Conservation (phyloP, 1,140 invertebrate genomes). For the Chrysomallon squamiferum region DNA sequence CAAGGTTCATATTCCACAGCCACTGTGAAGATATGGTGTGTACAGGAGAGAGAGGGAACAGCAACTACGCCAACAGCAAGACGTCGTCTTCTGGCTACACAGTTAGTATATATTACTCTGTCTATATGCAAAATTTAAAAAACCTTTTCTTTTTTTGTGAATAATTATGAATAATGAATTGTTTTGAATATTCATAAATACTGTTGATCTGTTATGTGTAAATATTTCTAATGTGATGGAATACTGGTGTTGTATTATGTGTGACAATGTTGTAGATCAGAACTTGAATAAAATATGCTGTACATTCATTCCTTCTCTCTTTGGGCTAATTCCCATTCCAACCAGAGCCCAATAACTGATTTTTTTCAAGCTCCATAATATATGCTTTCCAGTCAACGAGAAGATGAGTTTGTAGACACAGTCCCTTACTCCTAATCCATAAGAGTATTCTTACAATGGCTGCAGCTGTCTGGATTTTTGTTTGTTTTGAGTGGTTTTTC, state of each 20-base stretch:
- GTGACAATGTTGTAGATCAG: background rate
- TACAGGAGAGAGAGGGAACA: constrained; percentile 3
- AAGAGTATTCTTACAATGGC: too few relatives aligned
- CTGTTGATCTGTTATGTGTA: background rate
- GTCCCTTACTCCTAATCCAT: too few relatives aligned
- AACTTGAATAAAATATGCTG: background rate
- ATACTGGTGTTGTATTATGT: background rate
- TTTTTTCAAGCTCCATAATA: too few relatives aligned
- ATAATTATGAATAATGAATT: background rate
- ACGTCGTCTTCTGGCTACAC: constrained; percentile 3
- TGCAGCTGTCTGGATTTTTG: too few relatives aligned
- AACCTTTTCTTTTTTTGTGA: background rate
- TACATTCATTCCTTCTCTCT: too few relatives aligned
- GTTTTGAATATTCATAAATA: background rate
- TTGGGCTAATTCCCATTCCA: too few relatives aligned
- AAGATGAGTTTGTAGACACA: too few relatives aligned
- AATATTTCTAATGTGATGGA: background rate
- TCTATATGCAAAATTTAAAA: background rate
- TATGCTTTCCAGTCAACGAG: too few relatives aligned
- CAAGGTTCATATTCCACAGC: constrained; percentile 1
- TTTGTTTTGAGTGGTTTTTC: too few relatives aligned
- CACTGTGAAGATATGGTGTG: constrained; percentile 4
- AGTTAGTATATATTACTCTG: constrained; percentile 6
- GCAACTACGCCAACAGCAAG: background rate
- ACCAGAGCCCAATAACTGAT: too few relatives aligned